These are phyloP conservation scores for Geodia barretti DNA, from an alignment of 37 sponge, comb jelly and placozoan genomes.

Conservation along the genomic window DNA sequence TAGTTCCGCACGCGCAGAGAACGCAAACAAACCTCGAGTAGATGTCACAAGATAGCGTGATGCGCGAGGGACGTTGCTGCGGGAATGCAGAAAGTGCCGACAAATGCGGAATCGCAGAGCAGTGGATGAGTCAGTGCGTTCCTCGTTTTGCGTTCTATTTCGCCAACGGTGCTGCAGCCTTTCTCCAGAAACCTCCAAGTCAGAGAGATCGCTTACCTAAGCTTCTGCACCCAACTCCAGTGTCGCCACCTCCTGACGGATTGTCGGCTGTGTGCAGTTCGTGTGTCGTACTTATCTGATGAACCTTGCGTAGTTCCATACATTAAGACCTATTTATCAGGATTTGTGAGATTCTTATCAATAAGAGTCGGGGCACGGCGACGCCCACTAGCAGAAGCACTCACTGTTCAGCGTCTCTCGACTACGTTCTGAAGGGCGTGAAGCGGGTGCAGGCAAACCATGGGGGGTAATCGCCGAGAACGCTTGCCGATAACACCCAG, in stretches of 20 bases:
- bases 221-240: too few relatives aligned
- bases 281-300: constrained; percentile 24
- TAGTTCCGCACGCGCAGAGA: too few relatives aligned
- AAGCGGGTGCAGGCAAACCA: constrained; percentile 12
- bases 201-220: background rate
- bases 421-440: constrained; percentile 40
- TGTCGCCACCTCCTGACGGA: constrained; percentile 8
- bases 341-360: constrained; percentile 27
- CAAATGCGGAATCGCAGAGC: background rate
- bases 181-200: background rate
- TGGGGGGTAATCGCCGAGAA: background rate
- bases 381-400: too few relatives aligned
- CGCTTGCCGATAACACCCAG: constrained; percentile 24
- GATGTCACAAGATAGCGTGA: too few relatives aligned
- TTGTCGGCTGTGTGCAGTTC: background rate
- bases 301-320: constrained; percentile 8
- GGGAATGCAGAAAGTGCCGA: background rate
- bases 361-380: background rate
- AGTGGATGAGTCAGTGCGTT: constrained; percentile 22
- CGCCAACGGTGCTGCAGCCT: constrained; percentile 8
- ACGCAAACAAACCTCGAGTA: background rate
- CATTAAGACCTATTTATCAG: constrained; percentile 56
- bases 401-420: constrained; percentile 12
- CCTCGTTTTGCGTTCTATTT: background rate
- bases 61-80: too few relatives aligned